phyloP scores from a whole-genome alignment of 1,140 invertebrate genomes.

The Drosophila navojoa region DNA sequence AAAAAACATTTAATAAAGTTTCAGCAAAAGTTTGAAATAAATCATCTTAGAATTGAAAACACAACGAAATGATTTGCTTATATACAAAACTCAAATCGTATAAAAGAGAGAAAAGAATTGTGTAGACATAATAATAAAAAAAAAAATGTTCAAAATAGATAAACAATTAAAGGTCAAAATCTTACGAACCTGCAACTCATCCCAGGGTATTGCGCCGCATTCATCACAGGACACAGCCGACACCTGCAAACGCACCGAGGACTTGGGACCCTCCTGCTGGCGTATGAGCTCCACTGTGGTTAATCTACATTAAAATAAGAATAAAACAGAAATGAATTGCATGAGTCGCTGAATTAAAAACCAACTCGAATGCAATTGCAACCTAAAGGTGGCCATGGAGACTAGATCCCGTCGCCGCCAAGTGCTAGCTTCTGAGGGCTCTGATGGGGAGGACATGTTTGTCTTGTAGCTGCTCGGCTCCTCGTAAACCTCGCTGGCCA shows the following conservation, averaged over 20 bases:
- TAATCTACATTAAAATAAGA: conserved; percentile 84
- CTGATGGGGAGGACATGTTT: conserved; percentile 89
- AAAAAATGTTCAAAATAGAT: background rate
- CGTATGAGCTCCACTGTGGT: conserved; percentile 93
- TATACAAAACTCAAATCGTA: conserved; percentile 54
- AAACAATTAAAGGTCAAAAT: conserved; percentile 1
- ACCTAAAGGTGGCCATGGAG: conserved; percentile 84
- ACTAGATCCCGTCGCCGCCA: conserved; percentile 91
- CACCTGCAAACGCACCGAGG: conserved; percentile 90
- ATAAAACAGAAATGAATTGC: background rate
- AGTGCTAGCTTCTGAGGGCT: conserved; percentile 91
- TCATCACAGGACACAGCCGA: conserved; percentile 91
- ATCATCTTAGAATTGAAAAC: conserved; percentile 6
- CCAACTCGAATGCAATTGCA: background rate
- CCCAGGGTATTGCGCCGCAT: conserved; percentile 94
- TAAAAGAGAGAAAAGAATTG: conserved; percentile 18
- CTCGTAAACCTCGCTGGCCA: conserved; percentile 93
- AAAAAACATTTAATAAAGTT: conserved; percentile 55
- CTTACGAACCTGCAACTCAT: conserved; percentile 93
- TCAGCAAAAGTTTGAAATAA: conserved; percentile 12
- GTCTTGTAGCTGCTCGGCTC: conserved; percentile 87
- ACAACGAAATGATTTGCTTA: conserved; percentile 27
- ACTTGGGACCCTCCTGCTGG: conserved; percentile 90
- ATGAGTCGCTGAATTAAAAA: background rate
- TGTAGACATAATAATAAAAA: background rate